These are phyloP conservation scores for Macrotus californicus DNA, from an alignment of 2,113 vertebrate genomes.

Conservation along the genomic window DNA sequence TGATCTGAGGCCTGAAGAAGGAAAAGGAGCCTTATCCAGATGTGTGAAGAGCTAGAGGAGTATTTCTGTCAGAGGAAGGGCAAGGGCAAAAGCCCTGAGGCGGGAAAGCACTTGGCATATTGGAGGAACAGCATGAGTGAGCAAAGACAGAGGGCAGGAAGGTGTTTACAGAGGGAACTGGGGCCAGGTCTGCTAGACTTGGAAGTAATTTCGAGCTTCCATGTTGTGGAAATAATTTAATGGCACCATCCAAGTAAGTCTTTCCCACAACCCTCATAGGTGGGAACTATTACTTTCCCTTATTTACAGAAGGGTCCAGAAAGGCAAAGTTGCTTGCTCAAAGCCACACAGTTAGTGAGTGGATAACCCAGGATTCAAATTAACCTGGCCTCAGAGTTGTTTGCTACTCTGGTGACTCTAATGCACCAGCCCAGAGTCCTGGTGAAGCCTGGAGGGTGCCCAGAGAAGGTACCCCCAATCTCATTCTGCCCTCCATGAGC, in stretches of 20 bases:
- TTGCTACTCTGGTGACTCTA: neutral
- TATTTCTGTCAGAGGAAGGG: neutral
- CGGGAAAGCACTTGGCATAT: neutral
- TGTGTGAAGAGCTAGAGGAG: neutral
- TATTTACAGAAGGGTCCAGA: neutral
- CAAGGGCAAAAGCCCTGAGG: constrained; percentile 5
- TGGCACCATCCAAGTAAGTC: neutral
- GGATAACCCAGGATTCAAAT: neutral
- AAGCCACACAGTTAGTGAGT: neutral
- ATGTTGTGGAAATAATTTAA: neutral
- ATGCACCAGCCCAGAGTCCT: neutral
- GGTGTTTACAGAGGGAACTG: neutral
- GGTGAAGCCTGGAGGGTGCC: neutral
- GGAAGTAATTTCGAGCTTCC: neutral
- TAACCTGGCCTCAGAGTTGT: neutral
- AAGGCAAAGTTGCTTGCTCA: neutral
- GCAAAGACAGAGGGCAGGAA: neutral
- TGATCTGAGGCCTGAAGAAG: neutral
- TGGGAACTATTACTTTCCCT: neutral
- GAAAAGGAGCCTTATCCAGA: neutral
- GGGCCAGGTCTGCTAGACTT: neutral
- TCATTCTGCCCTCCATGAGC: neutral
- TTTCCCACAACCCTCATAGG: neutral
- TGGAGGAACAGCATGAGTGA: neutral
- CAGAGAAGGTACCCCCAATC: neutral